Evolutionary conservation across 2,113 vertebrate genomes (phyloP), one percentile per base, ranked within the genome.

Genomic region (Gallinago undulata): DNA sequence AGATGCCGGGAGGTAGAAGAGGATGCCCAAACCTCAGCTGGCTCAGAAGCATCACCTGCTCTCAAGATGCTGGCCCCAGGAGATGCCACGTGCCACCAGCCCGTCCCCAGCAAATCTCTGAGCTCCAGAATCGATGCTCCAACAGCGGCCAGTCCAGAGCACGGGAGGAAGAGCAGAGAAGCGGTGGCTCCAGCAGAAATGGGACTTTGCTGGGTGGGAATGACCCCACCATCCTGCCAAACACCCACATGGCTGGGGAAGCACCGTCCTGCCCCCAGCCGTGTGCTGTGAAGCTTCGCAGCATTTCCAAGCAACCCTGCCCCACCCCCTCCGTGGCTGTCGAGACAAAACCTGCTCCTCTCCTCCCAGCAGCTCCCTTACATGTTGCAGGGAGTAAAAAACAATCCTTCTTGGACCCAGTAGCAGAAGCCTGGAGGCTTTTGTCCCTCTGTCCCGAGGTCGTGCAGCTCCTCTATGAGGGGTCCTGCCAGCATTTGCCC

Each of bases 271-370:
- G 39, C 5, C 50, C 45, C n/a, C 12, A 73, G 47, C 33, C 0
- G 0, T 0, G 0, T 23, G n/a, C 68, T 81, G 37, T 28, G 28
- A 85, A 39, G 18, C 48, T 70, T 23, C 70, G 88, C 62, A 75
- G 35, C 48, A 16, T 33, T 77, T 37, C 60, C 64, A 80, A 47
- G 27, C 17, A 60, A 50, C 64, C 13, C 15, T 84, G 22, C 35
- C 84, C 63, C 2, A 0, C 11, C 89, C 39, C 19, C 14, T 68
- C 25, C 0, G 0, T 28, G n/a, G 27, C 22, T 48, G 22, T 3
- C 4, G 5, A 66, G 57, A 50, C 3, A 13, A 56, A 74, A 69
- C 25, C 55, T 68, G 28, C 33, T 69, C 50, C 35, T 81, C 27
- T 66, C 41, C n/a, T 77, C 35, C 59, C 45, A 81, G 73, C 41